These are phyloP conservation scores for Cepaea hortensis DNA, from an alignment of 2,888 invertebrate genomes.

Conservation along the genomic window DNA sequence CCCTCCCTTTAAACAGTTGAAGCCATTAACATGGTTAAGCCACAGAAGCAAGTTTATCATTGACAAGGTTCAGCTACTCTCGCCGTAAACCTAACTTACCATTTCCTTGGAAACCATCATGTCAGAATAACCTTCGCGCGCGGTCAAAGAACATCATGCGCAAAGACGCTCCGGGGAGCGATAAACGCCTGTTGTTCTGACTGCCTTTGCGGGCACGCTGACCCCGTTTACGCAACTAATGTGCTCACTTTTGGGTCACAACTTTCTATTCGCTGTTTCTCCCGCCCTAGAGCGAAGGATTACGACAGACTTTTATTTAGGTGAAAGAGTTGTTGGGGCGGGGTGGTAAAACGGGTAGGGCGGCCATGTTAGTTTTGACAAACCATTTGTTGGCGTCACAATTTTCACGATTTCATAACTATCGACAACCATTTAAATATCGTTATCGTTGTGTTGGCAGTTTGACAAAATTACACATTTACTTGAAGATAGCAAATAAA, in stretches of 20 bases:
- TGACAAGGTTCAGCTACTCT: no score
- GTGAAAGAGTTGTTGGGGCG: background rate
- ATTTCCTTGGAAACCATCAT: background rate
- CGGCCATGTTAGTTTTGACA: background rate
- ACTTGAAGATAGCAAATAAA: no score
- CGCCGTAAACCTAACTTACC: background rate
- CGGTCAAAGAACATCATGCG: background rate
- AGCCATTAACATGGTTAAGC: no score
- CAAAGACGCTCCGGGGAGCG: background rate
- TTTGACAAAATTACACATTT: no score
- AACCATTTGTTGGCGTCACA: background rate
- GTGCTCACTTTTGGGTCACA: background rate
- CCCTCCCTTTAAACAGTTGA: no score
- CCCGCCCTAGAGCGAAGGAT: background rate
- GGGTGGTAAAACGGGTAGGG: background rate
- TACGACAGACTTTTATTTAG: slow-evolving; percentile 1
- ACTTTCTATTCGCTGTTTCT: background rate
- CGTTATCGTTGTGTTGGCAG: no score
- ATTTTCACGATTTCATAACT: background rate
- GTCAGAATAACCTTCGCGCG: background rate
- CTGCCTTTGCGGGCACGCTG: background rate
- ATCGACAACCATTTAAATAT: background rate
- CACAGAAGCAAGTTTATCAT: no score
- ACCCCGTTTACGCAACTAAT: background rate
- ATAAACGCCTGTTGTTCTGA: background rate